Evolutionary conservation across 2,113 vertebrate species (phyloP).

Genomic region (Perognathus longimembris): DNA sequence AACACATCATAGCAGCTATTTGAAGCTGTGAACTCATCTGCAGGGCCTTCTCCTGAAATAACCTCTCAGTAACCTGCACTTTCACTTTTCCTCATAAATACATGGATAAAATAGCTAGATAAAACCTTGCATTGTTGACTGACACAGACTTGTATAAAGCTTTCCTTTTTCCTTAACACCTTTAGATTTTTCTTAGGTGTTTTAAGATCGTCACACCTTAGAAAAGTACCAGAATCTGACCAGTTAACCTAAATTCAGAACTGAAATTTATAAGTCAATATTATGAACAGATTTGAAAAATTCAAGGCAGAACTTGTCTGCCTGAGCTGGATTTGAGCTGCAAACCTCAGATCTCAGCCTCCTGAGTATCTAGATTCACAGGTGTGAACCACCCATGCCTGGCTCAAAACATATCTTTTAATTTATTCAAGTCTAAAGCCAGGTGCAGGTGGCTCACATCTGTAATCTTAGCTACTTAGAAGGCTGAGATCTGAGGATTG

Average conservation of each 20-base stretch:
- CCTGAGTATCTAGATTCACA: no score
- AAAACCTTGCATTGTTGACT: conserved; percentile 40
- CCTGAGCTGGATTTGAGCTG: no score
- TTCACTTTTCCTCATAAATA: conserved; percentile 35
- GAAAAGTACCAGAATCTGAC: conserved; percentile 20
- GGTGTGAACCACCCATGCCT: no score
- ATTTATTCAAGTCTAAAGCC: no score
- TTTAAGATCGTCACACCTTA: conserved; percentile 33
- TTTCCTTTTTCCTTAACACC: background rate
- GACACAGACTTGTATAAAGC: background rate
- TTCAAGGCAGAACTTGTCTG: conserved; percentile 11
- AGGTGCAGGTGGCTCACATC: no score
- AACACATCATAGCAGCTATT: conserved; percentile 50
- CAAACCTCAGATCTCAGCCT: no score
- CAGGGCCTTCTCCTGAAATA: conserved; percentile 56
- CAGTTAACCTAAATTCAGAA: conserved; percentile 26
- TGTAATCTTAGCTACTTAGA: no score
- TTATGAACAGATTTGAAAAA: conserved; percentile 48
- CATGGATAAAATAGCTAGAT: conserved; percentile 11
- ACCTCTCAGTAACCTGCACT: conserved; percentile 19
- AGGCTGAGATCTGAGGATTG: no score
- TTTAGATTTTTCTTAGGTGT: conserved; percentile 41
- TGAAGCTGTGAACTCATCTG: conserved; percentile 3
- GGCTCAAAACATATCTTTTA: no score
- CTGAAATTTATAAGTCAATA: background rate